Evolutionary conservation across 2,888 invertebrate species (phyloP).

Genomic region (Campoplex nolae): DNA sequence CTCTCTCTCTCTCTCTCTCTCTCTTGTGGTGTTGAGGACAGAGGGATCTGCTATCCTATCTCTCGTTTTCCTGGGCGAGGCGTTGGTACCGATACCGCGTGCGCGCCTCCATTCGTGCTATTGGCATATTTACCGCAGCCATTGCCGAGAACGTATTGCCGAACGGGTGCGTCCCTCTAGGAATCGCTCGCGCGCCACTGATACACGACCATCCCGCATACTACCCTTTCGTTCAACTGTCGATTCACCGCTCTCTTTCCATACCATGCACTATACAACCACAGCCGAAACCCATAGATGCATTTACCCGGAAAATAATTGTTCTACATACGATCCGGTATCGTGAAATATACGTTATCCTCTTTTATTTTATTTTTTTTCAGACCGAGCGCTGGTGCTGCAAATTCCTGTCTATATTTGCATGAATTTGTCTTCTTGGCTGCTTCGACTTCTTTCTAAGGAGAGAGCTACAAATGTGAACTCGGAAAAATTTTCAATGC

Average conservation of each 20-base stretch:
- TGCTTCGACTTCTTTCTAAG: neutral
- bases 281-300: constrained; percentile 48
- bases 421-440: neutral
- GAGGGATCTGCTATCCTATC: constrained; percentile 60
- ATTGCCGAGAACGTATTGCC: constrained; percentile 72
- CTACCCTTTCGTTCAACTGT: constrained; percentile 55
- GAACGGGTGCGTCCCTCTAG: constrained; percentile 67
- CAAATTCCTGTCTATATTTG: constrained; percentile 5
- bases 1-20: constrained; percentile 24
- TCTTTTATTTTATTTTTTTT: neutral
- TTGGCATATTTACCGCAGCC: constrained; percentile 73
- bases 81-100: constrained; percentile 59
- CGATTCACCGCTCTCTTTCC: constrained; percentile 40
- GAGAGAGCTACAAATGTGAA: neutral
- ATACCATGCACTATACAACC: neutral
- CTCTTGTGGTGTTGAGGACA: constrained; percentile 18
- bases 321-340: constrained; percentile 54
- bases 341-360: constrained; percentile 3
- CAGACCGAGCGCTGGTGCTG: neutral
- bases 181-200: constrained; percentile 55
- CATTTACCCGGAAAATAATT: constrained; percentile 65
- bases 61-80: constrained; percentile 69
- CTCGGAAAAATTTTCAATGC: neutral
- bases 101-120: constrained; percentile 65
- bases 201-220: constrained; percentile 62